Evolutionary conservation across 2,888 invertebrate genomes (phyloP), one percentile per base, ranked within the genome.

Genomic region (Willowsia nigromaculata): DNA sequence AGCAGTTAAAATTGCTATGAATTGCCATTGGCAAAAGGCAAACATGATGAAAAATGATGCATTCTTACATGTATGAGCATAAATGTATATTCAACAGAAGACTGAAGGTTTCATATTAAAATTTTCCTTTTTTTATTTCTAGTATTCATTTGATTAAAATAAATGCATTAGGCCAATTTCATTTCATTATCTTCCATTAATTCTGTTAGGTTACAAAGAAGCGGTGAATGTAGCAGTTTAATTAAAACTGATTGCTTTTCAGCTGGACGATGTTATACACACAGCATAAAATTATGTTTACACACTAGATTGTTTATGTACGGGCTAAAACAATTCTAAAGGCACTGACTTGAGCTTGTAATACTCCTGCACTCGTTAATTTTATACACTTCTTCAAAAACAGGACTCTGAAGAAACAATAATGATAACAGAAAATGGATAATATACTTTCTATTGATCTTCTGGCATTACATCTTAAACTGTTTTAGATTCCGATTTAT

Each of bases 301-400:
- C 53, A 30, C 30, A 30, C 27, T 47, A 50, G 2, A 25, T 3
- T 25, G 13, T 25, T 40, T 40, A 43, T 13, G 43, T 43, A 43
- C 25, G 43, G 71, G 53, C 50, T 65, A 80, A 82, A 56, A 74
- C 71, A 87, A 82, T 68, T 82, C 87, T 87, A 82, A 87, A 87
- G 87, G 87, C 87, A 87, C 87, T 87, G 87, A 87, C 81, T 87
- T 87, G 87, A 87, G 87, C 87, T 81, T 81, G 81, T 78, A 62
- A 47, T 59, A 74, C 37, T 71, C 33, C 56, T 74, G 74, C 84
- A 83, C 68, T 47, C 83, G 30, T 59, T 37, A 37, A 40, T 53
- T 15, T 78, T 53, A 78, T 22, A 30, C 33, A 78, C 1, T 4
- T 18, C 9, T 25, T 47, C 37, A 37, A 62, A 40, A 81, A 43